These are phyloP conservation scores for Alauda arvensis DNA, from an alignment of 2,797 vertebrate species.

Conservation along the genomic window DNA sequence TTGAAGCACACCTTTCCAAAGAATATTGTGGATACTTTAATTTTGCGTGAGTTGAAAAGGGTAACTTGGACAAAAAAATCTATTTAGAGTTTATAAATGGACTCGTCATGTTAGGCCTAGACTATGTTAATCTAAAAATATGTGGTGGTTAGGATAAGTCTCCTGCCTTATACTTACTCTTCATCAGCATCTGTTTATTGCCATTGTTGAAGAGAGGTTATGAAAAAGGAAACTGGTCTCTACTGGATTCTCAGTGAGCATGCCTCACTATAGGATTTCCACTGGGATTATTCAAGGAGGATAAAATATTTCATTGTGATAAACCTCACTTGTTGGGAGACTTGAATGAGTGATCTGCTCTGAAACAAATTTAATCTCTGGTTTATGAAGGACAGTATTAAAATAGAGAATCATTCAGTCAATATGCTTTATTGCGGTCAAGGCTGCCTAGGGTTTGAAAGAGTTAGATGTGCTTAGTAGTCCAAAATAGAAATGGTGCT, in stretches of 20 bases:
- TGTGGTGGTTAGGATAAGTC: neutral
- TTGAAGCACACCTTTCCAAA: neutral
- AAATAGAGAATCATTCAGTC: neutral
- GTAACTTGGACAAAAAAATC: neutral
- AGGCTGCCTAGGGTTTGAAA: neutral
- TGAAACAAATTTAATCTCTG: neutral
- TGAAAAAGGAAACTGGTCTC: neutral
- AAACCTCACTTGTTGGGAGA: neutral
- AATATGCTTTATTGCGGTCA: neutral
- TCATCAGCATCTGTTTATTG: neutral
- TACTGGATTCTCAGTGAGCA: neutral
- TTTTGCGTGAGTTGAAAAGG: neutral
- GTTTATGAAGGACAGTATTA: neutral
- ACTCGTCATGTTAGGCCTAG: neutral
- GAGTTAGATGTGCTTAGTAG: neutral
- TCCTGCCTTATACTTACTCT: rapidly evolving
- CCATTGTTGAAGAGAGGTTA: neutral
- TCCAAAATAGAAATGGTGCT: neutral
- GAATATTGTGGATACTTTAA: neutral
- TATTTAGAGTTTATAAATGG: neutral
- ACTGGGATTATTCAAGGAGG: neutral
- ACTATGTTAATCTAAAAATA: rapidly evolving
- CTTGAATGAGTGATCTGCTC: neutral
- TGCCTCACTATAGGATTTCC: neutral
- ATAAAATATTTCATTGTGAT: neutral